Base-by-base conservation (phyloP, 2,888 invertebrate genomes). In the Microctonus brassicae region DNA sequence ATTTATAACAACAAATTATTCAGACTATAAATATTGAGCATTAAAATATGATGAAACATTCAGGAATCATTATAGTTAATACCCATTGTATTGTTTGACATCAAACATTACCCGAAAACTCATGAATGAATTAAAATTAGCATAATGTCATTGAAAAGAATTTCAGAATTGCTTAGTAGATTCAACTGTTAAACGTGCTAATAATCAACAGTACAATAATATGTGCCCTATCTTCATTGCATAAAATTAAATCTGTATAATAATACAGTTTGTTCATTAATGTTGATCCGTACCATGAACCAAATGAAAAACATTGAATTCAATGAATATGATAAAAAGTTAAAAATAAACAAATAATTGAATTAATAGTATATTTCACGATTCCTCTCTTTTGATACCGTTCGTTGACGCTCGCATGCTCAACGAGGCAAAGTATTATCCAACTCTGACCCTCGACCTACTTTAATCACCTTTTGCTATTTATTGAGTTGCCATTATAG, bases 371-470 rank as follows among this genome's bases (percentile, higher is more conserved):
- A 65, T 10, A 36, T 36, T 10, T 36, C 10, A 1, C 10, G 5
- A 1, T 36, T 10, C 10, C 10, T 36, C 36, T 60, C 70, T 70
- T 65, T 65, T 42, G 22, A 1, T 10, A 60, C 6, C 47, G 60
- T 34, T 52, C 33, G 34, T 60, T 24, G 36, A 52, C 53, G 22
- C 34, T 42, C 5, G 3, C 7, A 42, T 34, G 66, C 36, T 47
- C 68, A 68, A 33, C 47, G 60, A 61, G 24, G 61, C 65, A 20
- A 36, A 53, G 53, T 34, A 60, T 53, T 26, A 66, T 61, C n/a
- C 66, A 61, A 53, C 39, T 42, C 66, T 61, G 66, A 66, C 70
- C 61, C 61, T 61, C 61, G 61, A 71, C 70, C 70, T 61, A 42
- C 66, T 71, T 66, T 61, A 66, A 71, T 71, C 61, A 66, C 66